Evolutionary conservation across 2,113 vertebrate species (phyloP).

Genomic region (Malurus elegans): DNA sequence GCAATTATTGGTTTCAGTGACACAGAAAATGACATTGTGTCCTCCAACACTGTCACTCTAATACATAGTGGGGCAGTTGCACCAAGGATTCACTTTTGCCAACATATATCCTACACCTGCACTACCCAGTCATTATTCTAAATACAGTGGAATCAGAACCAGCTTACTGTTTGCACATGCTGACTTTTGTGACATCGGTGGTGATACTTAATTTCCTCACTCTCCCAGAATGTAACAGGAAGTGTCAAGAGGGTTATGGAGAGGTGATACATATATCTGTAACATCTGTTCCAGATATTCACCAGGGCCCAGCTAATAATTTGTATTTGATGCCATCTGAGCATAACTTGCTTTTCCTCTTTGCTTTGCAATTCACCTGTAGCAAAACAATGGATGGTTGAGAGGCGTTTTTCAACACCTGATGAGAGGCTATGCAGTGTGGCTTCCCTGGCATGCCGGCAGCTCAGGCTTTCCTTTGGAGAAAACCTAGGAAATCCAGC

Average conservation of each 20-base stretch:
- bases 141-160: background rate
- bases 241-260: background rate
- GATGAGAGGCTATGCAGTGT: background rate
- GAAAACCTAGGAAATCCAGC: background rate
- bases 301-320: background rate
- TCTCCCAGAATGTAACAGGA: background rate
- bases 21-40: background rate
- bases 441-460: accelerated
- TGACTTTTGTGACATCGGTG: background rate
- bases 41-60: background rate
- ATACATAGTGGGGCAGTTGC: background rate
- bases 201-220: background rate
- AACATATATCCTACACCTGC: background rate
- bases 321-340: background rate
- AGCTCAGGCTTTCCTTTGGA: background rate
- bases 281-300: background rate
- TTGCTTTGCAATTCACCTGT: conserved; percentile 23
- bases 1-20: background rate
- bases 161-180: background rate
- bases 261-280: background rate
- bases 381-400: background rate
- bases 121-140: background rate
- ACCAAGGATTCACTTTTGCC: background rate
- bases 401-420: conserved; percentile 11
- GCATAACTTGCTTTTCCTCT: background rate